Evolutionary conservation across 2,113 vertebrate genomes (phyloP).

Genomic region (Calidris pugnax): DNA sequence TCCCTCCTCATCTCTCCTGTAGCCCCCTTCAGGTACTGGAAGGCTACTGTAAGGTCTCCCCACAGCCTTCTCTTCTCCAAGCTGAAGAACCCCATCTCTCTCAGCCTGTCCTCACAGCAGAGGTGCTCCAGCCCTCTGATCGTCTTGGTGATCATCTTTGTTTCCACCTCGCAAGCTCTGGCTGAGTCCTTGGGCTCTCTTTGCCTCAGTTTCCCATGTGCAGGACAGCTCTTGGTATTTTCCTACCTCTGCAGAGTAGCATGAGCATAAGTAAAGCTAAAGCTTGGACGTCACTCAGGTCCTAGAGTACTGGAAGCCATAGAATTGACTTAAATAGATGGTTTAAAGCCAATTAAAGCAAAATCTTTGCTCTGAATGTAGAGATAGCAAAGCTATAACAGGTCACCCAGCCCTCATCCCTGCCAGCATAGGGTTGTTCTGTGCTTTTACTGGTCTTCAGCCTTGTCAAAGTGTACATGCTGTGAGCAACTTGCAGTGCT

Average conservation of each 20-base stretch:
- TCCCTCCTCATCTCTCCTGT: too few relatives aligned
- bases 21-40: too few relatives aligned
- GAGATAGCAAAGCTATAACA: background rate
- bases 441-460: background rate
- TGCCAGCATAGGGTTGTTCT: background rate
- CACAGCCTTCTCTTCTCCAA: too few relatives aligned
- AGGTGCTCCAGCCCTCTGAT: too few relatives aligned
- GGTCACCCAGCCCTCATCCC: background rate
- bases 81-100: too few relatives aligned
- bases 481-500: background rate
- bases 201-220: background rate
- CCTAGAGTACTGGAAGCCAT: background rate
- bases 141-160: background rate
- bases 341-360: constrained; percentile 14
- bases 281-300: background rate
- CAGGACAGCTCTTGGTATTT: background rate
- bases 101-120: too few relatives aligned
- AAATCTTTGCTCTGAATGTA: background rate
- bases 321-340: background rate
- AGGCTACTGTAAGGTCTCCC: too few relatives aligned
- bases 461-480: background rate
- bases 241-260: background rate
- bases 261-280: background rate
- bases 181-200: background rate
- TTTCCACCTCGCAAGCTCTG: background rate